A percentile compares a stretch with the other conserved stretches of the same genome.
Evolutionary conservation across 2,113 vertebrate genomes (phyloP).

Genomic region (Cephalopholis sonnerati): DNA sequence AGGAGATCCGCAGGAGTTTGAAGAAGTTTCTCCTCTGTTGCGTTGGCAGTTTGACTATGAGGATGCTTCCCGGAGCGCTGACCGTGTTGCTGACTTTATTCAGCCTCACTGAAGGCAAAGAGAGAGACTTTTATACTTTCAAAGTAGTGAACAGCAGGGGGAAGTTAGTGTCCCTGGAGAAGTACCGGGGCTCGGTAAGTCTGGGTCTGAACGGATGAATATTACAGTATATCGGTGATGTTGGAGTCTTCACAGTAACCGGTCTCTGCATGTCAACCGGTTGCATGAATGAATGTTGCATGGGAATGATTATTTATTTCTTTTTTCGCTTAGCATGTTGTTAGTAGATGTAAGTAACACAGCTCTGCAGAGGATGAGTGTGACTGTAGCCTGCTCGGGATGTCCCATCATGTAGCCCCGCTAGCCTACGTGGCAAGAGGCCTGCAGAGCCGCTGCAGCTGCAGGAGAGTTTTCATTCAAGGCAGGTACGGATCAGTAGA

Average conservation of each 20-base stretch:
- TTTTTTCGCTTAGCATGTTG: not conserved
- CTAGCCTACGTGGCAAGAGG: slow-evolving; percentile 77
- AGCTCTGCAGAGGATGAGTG: not conserved
- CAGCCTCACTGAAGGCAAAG: slow-evolving; percentile 83
- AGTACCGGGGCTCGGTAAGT: slow-evolving; percentile 98
- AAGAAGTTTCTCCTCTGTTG: slow-evolving; percentile 5
- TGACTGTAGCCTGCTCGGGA: slow-evolving; percentile 2
- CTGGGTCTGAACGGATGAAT: not conserved
- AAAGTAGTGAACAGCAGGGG: slow-evolving; percentile 96
- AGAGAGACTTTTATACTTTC: slow-evolving; percentile 93
- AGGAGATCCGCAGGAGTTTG: not conserved
- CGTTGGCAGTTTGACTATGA: slow-evolving; percentile 40
- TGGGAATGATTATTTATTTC: not conserved
- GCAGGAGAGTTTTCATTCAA: slow-evolving; percentile 32
- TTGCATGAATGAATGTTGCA: slow-evolving; percentile 26
- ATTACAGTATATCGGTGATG: not conserved
- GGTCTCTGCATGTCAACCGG: not conserved
- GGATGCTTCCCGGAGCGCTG: slow-evolving; percentile 80
- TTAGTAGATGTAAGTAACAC: slow-evolving; percentile 38
- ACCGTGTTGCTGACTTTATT: slow-evolving; percentile 78
- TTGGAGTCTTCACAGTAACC: not conserved
- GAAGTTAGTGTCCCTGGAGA: slow-evolving; percentile 95
- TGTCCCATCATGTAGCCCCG: slow-evolving; percentile 39
- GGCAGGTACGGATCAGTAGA: slow-evolving; percentile 18
- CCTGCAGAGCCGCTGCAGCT: slow-evolving; percentile 49